These are phyloP conservation scores for Melanotus villosus DNA, from an alignment of 2,888 invertebrate genomes.

Conservation along the genomic window DNA sequence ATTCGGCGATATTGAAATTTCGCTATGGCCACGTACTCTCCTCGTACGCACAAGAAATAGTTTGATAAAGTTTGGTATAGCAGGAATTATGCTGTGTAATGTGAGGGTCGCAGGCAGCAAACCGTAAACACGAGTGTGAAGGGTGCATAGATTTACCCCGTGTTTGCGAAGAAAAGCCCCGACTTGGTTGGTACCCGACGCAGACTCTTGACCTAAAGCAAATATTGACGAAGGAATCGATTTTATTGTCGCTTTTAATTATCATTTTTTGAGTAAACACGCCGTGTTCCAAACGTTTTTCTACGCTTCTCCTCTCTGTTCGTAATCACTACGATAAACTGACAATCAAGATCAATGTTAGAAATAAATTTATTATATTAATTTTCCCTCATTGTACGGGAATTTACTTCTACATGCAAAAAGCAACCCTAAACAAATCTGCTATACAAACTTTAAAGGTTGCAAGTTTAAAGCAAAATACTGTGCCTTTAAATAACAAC, in stretches of 20 bases:
- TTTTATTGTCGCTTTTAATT: constrained; percentile 51
- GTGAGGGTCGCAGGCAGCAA: constrained; percentile 68
- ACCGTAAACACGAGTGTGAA: constrained; percentile 67
- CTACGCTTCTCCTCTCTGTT: no score
- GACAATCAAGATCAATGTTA: no score
- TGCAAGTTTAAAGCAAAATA: no score
- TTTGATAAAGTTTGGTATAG: constrained; percentile 47
- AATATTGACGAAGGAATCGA: constrained; percentile 56
- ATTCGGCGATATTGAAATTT: constrained; percentile 40
- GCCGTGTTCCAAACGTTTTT: no score
- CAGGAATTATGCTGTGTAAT: constrained; percentile 65
- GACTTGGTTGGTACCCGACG: constrained; percentile 44
- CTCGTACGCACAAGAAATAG: constrained; percentile 44
- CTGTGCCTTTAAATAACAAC: no score
- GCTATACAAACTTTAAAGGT: no score
- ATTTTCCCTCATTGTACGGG: no score
- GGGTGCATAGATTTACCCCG: constrained; percentile 69
- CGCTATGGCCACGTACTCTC: constrained; percentile 29
- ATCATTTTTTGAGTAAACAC: constrained; percentile 26
- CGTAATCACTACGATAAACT: no score
- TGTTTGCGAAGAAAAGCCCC: constrained; percentile 59
- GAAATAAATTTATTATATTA: no score
- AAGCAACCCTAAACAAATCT: no score
- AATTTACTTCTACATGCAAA: no score
- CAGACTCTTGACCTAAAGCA: constrained; percentile 59